Evolutionary conservation across 2,113 vertebrate genomes (phyloP).

Genomic region (Pipa parva): DNA sequence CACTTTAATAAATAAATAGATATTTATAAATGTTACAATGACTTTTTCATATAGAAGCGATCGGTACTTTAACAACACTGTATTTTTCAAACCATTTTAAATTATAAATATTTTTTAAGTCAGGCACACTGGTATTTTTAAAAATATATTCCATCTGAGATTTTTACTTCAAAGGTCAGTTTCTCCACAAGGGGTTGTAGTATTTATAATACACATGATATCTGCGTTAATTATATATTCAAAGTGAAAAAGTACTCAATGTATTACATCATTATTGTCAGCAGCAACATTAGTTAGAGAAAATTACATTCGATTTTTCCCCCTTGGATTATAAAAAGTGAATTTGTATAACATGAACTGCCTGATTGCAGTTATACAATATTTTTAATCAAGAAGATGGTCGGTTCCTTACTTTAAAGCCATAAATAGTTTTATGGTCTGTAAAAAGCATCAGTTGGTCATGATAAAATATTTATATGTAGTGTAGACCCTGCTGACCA

Average conservation of each 20-base stretch:
- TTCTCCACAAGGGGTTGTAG: slow-evolving; percentile 10
- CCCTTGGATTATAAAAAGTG: slow-evolving; percentile 15
- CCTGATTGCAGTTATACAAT: slow-evolving; percentile 12
- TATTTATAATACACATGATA: slow-evolving; percentile 17
- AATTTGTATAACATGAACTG: neutral
- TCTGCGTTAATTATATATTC: slow-evolving; percentile 20
- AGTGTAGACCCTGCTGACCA: slow-evolving; percentile 54
- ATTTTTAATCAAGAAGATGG: slow-evolving; percentile 24
- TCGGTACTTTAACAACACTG: no score
- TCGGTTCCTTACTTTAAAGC: slow-evolving; percentile 43
- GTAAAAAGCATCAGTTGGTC: slow-evolving; percentile 43
- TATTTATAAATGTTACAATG: no score
- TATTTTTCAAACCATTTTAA: no score
- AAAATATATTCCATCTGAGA: neutral
- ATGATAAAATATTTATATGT: slow-evolving; percentile 58
- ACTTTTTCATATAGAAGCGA: no score
- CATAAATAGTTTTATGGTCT: slow-evolving; percentile 45
- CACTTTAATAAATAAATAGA: no score
- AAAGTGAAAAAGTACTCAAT: slow-evolving; percentile 15
- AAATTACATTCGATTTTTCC: slow-evolving; percentile 19
- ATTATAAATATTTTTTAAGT: neutral
- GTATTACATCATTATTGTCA: slow-evolving; percentile 21
- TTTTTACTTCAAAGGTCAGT: slow-evolving; percentile 26
- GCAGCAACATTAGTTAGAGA: slow-evolving; percentile 14
- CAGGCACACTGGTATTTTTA: neutral